These are phyloP conservation scores for Gulo gulo DNA, from an alignment of 2,113 vertebrate species.

Conservation along the genomic window DNA sequence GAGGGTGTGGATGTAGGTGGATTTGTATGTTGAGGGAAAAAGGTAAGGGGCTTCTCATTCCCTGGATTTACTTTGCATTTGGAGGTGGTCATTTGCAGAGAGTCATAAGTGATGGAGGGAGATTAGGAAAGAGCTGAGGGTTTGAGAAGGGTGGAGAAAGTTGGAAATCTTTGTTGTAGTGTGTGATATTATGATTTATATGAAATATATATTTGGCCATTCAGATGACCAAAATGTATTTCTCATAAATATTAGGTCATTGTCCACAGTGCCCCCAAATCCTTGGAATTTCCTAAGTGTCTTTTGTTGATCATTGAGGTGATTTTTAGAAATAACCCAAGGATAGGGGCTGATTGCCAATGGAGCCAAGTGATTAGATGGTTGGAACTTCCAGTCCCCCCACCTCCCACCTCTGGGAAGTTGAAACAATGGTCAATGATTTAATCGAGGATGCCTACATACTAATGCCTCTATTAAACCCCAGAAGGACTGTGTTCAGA, in stretches of 20 bases:
- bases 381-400: not conserved
- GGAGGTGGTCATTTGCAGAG: not conserved
- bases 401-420: not conserved
- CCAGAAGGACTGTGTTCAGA: not conserved
- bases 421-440: not conserved
- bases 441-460: not conserved
- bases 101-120: not conserved
- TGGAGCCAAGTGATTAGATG: not conserved
- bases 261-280: not conserved
- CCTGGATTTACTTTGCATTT: not conserved
- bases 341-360: not conserved
- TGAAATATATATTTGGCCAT: not conserved
- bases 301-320: not conserved
- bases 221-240: not conserved
- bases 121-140: not conserved
- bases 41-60: not conserved
- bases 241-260: not conserved
- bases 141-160: not conserved
- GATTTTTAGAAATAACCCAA: not conserved
- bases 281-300: not conserved
- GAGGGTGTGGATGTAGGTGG: not conserved
- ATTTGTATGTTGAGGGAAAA: not conserved
- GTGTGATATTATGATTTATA: not conserved
- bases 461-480: not conserved
- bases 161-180: not conserved